Evolutionary conservation across 2,797 vertebrate species (phyloP), one percentile per base, ranked within the genome.

Genomic region (Coccyzus lansbergi): DNA sequence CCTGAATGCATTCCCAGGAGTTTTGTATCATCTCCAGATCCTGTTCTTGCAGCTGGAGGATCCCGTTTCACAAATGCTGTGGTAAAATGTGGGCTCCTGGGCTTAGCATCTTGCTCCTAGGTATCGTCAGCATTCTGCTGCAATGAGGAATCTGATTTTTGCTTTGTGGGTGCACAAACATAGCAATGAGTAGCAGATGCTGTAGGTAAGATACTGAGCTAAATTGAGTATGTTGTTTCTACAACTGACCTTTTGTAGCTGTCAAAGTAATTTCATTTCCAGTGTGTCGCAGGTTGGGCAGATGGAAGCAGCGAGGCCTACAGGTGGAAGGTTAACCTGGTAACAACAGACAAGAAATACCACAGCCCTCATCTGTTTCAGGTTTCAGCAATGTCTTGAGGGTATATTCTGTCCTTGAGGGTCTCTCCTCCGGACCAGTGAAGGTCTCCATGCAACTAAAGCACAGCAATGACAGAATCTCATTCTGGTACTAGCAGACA

Each of bases 161-260:
- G 12, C 48, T 60, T 31, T 52, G 58, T 69, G 89, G 67, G 4
- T 84, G 83, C 77, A 38, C 68, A 84, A 52, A 89, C 10, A 18
- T 2, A 25, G 56, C 67, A 75, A 8, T 24, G 28, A 92, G 49
- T 28, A 83, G 68, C 26, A 93, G 59, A 36, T 87, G 85, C 49
- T 83, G 68, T 82, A 72, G 85, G 63, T 85, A 71, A 90, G 74
- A 71, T 67, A 83, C 77, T 64, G 79, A 92, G 46, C 60, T 72
- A 38, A 88, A 92, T 76, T 46, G 85, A 91, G 20, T 52, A 51
- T 0, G 7, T 65, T 88, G 46, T 78, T 95, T 96, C 46, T 84
- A 80, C 86, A 70, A 15, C 21, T 97, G 94, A 96, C 92, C 92
- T 97, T 97, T 93, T 72, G 22, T 17, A 76, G 53, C 84, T 96